Evolutionary conservation across 2,113 vertebrate genomes (phyloP), one percentile per base, ranked within the genome.

Genomic region (Lampris megalopsis): DNA sequence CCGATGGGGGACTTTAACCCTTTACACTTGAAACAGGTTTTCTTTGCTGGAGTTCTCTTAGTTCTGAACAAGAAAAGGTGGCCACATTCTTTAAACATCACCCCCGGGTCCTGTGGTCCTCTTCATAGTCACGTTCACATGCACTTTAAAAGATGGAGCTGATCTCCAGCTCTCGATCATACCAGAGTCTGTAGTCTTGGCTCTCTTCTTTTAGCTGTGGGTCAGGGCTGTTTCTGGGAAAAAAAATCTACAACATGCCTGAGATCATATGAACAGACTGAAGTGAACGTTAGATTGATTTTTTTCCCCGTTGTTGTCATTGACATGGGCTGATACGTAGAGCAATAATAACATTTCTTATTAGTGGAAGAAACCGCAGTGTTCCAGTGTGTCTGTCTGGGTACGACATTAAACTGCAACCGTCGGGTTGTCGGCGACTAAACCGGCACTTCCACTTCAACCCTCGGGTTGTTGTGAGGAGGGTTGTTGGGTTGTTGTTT

Each of bases 261-360:
- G n/a, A 81, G 76, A 83, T 84, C 73, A 77, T 54, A 86, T 71
- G 79, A 80, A 80, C 83, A 80, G 56, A 80, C 84, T 74, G 65
- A 75, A 76, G 71, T 82, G 68, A 73, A 80, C 80, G 83, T 89
- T 65, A 79, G 79, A 74, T 73, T 57, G 71, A 60, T 69, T 52
- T 76, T 73, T 69, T 52, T 76, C 70, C 64, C 76, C 75, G 60
- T 72, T 73, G 71, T 77, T 63, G 1, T 68, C 60, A 61, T 53
- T 65, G 45, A 57, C 40, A 50, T 5, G 41, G 37, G 64, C 50
- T 11, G 63, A 81, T 1, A 8, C 68, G 49, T 41, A 75, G 49
- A 62, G 49, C 10, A 3, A 52, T 52, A 24, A 24, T 24, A 24
- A 24, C 24, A 24, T 24, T 24, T 24, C 24, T 24, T 24, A 24